Evolutionary conservation across 2,113 vertebrate genomes (phyloP), one percentile per base, ranked within the genome.

Genomic region (Sorex araneus): DNA sequence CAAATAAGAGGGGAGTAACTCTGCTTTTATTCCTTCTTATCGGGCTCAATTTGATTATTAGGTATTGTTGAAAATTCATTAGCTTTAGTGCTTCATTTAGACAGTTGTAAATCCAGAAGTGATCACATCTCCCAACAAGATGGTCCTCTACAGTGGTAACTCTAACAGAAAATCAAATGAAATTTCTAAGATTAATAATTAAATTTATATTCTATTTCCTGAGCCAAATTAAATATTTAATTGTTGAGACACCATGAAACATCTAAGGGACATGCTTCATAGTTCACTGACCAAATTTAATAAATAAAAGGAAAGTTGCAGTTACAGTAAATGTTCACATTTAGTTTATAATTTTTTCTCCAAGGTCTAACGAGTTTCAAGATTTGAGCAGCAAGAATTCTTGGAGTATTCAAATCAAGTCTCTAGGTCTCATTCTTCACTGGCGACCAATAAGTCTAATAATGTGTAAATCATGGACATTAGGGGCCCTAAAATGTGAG

Each of bases 201-300:
- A 19, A 60, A 60, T 60, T 60, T 60, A 60, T 60, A 60, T 60
- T 60, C 27, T 18, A 34, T 95, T 43, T 69, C 8, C 9, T 70
- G 57, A 92, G 32, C 21, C n/a, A 45, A 76, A 77, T 92, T 76
- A 89, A 87, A 45, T 87, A 70, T 81, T 60, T 28, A 27, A 43
- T 93, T n/a, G 9, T 57, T 40, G 57, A 94, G 43, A 70, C 69
- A 28, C 23, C 74, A 82, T 78, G 40, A 50, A 75, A 75, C 60
- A 66, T 50, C 47, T 23, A 23, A 34, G 86, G 27, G 30, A 10
- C 69, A 54, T 4, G 8, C 9, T 80, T 4, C 32, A 34, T 27
- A 43, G 27, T 92, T 79, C 32, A 43, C 32, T 77, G 25, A 36
- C 10, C 9, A 50, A 47, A 10, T 45, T 80, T 18, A 60, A 30